A percentile compares a stretch with the other conserved stretches of the same genome.
Conservation (phyloP, 2,888 invertebrate species). For the Noctua janthe region DNA sequence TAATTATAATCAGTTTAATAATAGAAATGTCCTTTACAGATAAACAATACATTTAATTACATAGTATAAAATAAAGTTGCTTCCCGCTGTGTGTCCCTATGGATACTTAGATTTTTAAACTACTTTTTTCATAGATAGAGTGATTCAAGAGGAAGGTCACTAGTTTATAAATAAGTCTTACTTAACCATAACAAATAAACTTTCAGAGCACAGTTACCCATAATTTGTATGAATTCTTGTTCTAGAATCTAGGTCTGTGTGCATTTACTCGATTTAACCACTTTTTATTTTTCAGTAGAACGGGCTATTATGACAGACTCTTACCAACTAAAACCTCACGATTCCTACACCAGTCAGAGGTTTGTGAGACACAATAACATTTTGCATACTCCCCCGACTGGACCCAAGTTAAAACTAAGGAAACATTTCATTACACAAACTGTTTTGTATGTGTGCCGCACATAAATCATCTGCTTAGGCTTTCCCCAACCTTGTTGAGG, state of each 20-base stretch:
- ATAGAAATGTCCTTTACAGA: slow-evolving; percentile 4
- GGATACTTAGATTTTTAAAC: no score
- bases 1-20: neutral
- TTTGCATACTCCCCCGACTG: no score
- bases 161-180: no score
- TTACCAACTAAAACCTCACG: neutral
- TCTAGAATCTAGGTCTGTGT: neutral
- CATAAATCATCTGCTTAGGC: neutral
- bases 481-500: neutral
- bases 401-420: no score
- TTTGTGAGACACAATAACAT: no score
- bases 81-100: no score
- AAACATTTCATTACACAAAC: neutral
- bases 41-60: no score
- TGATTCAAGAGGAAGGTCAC: no score
- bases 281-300: neutral
- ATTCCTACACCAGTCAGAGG: neutral
- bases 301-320: neutral
- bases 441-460: neutral
- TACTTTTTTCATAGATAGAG: no score
- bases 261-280: neutral
- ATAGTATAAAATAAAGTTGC: no score
- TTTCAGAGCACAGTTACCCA: neutral
- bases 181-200: no score
- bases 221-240: neutral